Base-by-base conservation (phyloP, 2,888 invertebrate genomes). In the Helleia helle region DNA sequence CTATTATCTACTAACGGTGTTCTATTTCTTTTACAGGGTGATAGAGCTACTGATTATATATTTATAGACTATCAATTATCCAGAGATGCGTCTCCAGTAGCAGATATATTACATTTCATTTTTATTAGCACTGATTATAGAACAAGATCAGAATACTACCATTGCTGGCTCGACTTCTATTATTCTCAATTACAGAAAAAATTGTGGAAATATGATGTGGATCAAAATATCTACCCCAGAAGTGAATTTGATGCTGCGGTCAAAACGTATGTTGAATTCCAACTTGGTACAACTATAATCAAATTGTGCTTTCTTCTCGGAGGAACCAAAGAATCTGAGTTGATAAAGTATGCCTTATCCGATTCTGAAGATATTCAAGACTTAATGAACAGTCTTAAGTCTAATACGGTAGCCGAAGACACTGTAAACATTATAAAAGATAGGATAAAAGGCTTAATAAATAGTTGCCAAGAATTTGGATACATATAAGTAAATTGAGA, bases 31-130 rank as follows among this genome's bases (percentile, higher is more conserved):
- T 56, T 59, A 38, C 51, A 63, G 61, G 49, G 42, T 4, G 50
- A 50, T 3, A 40, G 40, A 3, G 41, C 56, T 0, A 27, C 47
- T 0, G 47, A 51, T n/a, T 50, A 55, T 4, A 46, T 62, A 3
- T 49, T 64, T 41, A 60, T 65, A 6, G 65, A 65, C 45, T 65
- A 65, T 40, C 65, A 66, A 42, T 3, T 56, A 3, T 48, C 58
- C 0, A 49, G 41, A 22, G 55, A 52, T 18, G 43, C 43, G 7
- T 52, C 43, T 11, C 65, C 63, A 1, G 55, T 48, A 4, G 29
- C 36, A 6, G 65, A 65, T 24, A 27, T 65, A 0, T 43, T 52
- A 0, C 58, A 58, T 42, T 51, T 61, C 40, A 43, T 64, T 2
- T 57, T 65, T 34, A 65, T 51, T 46, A 65, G 65, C 43, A 60